These are phyloP conservation scores for Drosophila lowei DNA, from an alignment of 1,140 invertebrate genomes.

Conservation along the genomic window DNA sequence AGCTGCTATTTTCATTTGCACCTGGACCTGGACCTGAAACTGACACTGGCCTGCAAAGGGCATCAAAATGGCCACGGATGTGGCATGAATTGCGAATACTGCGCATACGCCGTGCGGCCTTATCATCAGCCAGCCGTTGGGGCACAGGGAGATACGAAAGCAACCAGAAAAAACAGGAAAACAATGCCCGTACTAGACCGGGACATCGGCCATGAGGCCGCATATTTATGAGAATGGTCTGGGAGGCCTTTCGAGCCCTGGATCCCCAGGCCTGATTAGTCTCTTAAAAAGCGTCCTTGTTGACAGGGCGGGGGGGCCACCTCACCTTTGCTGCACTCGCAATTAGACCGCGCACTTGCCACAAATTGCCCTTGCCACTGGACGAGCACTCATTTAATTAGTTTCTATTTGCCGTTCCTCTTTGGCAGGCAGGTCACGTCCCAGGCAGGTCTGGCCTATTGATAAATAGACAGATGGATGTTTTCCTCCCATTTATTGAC, in stretches of 20 bases:
- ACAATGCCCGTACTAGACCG: conserved; percentile 1
- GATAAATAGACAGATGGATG: conserved; percentile 53
- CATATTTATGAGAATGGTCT: conserved; percentile 66
- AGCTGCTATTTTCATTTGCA: conserved; percentile 26
- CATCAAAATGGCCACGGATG: conserved; percentile 33
- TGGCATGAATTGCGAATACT: conserved; percentile 42
- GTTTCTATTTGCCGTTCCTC: conserved; percentile 46
- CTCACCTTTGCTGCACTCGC: conserved; percentile 3
- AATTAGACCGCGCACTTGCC: conserved; percentile 34
- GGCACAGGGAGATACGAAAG: neutral
- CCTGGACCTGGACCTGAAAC: conserved; percentile 10
- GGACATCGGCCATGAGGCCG: conserved; percentile 47
- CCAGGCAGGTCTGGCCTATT: conserved; percentile 41
- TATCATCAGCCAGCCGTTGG: conserved; percentile 29
- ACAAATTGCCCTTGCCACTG: conserved; percentile 19
- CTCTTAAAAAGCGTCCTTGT: conserved; percentile 6
- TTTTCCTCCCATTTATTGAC: conserved; percentile 63
- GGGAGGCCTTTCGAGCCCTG: conserved; percentile 3
- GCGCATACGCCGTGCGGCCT: conserved; percentile 49
- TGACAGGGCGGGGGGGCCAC: neutral
- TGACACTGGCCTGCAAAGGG: conserved; percentile 8
- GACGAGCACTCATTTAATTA: conserved; percentile 53
- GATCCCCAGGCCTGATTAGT: conserved; percentile 44
- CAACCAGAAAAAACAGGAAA: conserved; percentile 1
- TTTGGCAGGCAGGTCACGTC: conserved; percentile 56